Percentiles rank a stretch among this genome's conserved stretches.
These are phyloP conservation scores for Acanthornis magna DNA, from an alignment of 2,797 vertebrate species.

Conservation along the genomic window DNA sequence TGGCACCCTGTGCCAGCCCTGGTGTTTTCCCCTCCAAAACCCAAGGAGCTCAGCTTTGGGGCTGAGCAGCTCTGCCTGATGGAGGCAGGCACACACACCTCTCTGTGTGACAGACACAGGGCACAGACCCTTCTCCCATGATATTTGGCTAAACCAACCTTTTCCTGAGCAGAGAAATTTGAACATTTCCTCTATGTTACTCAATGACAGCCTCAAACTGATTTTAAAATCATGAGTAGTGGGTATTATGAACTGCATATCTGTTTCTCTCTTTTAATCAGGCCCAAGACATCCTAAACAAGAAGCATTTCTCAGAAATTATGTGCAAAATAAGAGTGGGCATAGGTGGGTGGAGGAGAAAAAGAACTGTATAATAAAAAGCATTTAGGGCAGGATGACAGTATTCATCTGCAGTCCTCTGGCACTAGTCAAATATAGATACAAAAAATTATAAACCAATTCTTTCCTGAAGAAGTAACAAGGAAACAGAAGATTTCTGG, in stretches of 20 bases:
- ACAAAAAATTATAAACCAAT: neutral
- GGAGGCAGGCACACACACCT: neutral
- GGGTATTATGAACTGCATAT: neutral
- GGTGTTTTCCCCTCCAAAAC: neutral
- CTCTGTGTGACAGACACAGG: neutral
- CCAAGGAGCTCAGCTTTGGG: neutral
- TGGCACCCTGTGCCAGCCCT: neutral
- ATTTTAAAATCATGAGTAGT: neutral
- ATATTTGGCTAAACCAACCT: neutral
- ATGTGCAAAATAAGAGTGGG: neutral
- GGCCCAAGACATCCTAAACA: neutral
- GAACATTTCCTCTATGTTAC: neutral
- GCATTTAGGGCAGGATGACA: neutral
- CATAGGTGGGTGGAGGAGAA: neutral
- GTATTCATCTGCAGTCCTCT: neutral
- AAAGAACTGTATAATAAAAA: neutral
- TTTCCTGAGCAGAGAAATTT: neutral
- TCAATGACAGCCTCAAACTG: neutral
- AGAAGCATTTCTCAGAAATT: conserved; percentile 1
- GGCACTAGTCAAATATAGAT: neutral
- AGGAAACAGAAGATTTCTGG: neutral
- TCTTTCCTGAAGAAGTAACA: neutral
- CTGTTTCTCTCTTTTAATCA: neutral
- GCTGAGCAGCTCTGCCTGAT: neutral
- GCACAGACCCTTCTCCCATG: neutral